Evolutionary conservation across 2,797 vertebrate genomes (phyloP), one percentile per base, ranked within the genome.

Genomic region (Ctenopoma multispine): DNA sequence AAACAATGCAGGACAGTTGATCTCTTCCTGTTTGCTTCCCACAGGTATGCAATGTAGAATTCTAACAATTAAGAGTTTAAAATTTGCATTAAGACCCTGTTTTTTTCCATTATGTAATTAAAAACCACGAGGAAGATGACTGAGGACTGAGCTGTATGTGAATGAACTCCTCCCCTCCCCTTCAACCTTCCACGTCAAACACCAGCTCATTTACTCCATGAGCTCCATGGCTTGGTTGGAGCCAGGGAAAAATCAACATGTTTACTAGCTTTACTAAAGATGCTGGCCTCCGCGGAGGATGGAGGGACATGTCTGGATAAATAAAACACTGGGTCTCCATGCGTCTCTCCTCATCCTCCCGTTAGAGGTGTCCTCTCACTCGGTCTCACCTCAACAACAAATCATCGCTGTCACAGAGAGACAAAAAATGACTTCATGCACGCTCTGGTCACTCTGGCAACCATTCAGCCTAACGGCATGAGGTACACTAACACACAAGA

Each of bases 201-300:
- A 81, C 67, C 83, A 80, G 61, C 84, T 87, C 86, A 84, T 85
- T 88, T 61, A 76, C 76, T 80, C 79, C 83, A 21, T 29, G 5
- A 55, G 82, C 78, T 75, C 55, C 13, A 0, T 18, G 75, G 79
- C 82, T 38, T n/a, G 47, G 63, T 70, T 21, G n/a, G 59, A 70
- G 77, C 63, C 73, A 58, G 41, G 78, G 81, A 80, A 88, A 92
- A 80, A 86, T 77, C 90, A 90, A 89, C 90, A 90, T 87, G 85
- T 87, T 90, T 87, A 89, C 88, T 1, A 41, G 80, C 67, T 56
- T 47, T 31, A 8, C 55, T 54, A 18, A 77, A 75, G 82, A 86
- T 68, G 80, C 72, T 15, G 64, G 47, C 72, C 79, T 68, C 70
- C 40, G 0, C 63, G 8, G 81, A 75, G 65, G 53, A 85, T 3